Base-by-base conservation (phyloP, 2,797 vertebrate genomes). In the Vultur gryphus region DNA sequence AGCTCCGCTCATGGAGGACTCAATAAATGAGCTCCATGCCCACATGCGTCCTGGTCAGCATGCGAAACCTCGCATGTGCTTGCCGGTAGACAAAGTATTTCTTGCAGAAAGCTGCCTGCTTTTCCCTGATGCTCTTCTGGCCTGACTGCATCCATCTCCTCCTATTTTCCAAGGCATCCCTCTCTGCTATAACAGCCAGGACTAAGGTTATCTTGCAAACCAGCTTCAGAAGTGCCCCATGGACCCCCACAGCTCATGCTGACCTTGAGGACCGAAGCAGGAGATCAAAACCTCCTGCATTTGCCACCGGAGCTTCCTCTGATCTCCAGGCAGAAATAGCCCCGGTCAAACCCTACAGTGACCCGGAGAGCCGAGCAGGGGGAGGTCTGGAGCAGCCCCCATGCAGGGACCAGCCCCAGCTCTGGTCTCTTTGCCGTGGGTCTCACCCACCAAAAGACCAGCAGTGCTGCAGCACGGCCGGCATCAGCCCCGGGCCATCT, bases 361-460 rank as follows among this genome's bases (percentile, higher is more conserved):
- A 33, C 13, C 15, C 3, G 1, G 2, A 8, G 5, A 43, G 29
- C 14, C 0, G 2, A 79, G 81, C 19, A 70, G 26, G 33, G 25
- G 33, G 8, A 48, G 16, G 9, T 16, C 17, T 48, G 41, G 65
- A 78, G 35, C 37, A 77, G 26, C 28, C 28, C 37, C 51, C 9
- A 1, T 2, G 29, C 44, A 59, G 31, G 46, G 18, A 10, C 10
- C 62, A 83, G 81, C 37, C 46, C 58, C 78, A 66, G 25, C 57
- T 35, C n/a, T 33, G 49, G 16, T 24, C 31, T 18, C 29, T 31
- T 31, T 35, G 18, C 49, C 3, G 0, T 6, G 16, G n/a, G 2
- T 93, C 20, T 15, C 70, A 51, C 46, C 29, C 2, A 1, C 23
- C 2, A 2, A 26, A 78, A 13, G 13, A 48, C 16, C 20, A 28